Evolutionary conservation across 2,113 vertebrate species (phyloP).

Genomic region (Gasterosteus nipponicus): DNA sequence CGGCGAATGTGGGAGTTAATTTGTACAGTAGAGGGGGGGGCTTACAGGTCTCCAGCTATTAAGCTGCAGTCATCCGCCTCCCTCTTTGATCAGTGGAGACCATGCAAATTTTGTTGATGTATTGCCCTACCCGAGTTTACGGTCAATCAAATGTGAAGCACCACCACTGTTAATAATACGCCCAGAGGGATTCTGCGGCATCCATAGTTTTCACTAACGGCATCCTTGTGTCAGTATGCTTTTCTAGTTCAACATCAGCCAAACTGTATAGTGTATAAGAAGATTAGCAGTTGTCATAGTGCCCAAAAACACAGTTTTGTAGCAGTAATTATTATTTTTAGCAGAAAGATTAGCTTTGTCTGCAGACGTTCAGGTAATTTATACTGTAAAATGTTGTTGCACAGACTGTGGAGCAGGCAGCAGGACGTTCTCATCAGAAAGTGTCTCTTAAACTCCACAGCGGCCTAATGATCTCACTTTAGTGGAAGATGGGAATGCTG

Average conservation of each 20-base stretch:
- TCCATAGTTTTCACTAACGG: background rate
- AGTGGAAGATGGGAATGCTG: conserved; percentile 64
- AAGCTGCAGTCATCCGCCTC: conserved; percentile 32
- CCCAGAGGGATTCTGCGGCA: background rate
- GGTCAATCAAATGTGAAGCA: conserved; percentile 24
- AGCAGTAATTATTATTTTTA: background rate
- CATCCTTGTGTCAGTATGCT: background rate
- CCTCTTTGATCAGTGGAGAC: conserved; percentile 7
- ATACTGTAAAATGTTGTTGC: conserved; percentile 5
- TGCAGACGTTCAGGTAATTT: conserved; percentile 28
- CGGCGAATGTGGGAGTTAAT: conserved; percentile 34
- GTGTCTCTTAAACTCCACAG: conserved; percentile 54
- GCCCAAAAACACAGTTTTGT: conserved; percentile 1
- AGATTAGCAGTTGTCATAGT: background rate
- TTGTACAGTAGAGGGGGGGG: conserved; percentile 37
- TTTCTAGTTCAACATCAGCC: background rate
- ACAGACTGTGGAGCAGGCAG: conserved; percentile 32
- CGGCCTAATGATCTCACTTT: conserved; percentile 81
- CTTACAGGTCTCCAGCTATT: conserved; percentile 45
- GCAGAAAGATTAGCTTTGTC: background rate
- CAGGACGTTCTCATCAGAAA: conserved; percentile 71
- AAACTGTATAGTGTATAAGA: background rate
- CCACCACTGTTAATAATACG: conserved; percentile 8
- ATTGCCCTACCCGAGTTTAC: background rate
- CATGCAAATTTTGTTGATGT: conserved; percentile 9